phyloP scores from a whole-genome alignment of 2,113 vertebrate species.

The Onychorhynchus coronatus region DNA sequence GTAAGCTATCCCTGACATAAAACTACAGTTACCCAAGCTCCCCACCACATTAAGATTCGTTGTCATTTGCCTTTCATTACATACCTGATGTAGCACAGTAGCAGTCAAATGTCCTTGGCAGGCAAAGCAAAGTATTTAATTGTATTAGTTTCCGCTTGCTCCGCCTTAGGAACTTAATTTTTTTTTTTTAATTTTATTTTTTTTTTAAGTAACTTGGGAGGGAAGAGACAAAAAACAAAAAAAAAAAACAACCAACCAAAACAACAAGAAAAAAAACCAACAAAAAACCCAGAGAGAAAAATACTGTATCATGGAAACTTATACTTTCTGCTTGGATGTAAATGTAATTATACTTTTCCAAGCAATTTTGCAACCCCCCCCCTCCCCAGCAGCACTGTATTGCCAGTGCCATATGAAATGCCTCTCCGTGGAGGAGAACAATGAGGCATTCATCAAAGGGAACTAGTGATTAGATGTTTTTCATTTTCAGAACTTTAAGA shows the following conservation, averaged over 20 bases:
- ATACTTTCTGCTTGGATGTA: not conserved
- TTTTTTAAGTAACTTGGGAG: not conserved
- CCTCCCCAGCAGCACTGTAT: not conserved
- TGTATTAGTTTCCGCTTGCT: conserved; percentile 52
- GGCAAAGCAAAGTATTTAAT: conserved; percentile 57
- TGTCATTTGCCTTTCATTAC: conserved; percentile 75
- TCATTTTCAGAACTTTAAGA: conserved; percentile 69
- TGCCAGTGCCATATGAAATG: conserved; percentile 64
- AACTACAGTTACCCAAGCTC: conserved; percentile 77
- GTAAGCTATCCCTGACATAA: conserved; percentile 64
- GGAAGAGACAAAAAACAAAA: not conserved
- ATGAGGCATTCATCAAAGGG: conserved; percentile 69
- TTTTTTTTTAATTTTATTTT: not conserved
- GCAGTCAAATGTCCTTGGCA: conserved; percentile 66
- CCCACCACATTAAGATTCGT: conserved; percentile 60
- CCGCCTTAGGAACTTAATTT: conserved; percentile 22
- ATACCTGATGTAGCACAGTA: conserved; percentile 77
- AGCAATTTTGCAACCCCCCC: not conserved
- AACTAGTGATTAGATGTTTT: conserved; percentile 67
- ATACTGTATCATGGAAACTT: not conserved
- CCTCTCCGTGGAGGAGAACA: conserved; percentile 52
- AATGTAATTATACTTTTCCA: conserved; percentile 36
- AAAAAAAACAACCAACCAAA: not conserved
- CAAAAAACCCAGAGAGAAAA: not conserved
- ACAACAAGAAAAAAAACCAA: too few species aligned